A percentile compares a stretch with the other conserved stretches of the same genome.
phyloP scores from a whole-genome alignment of 2,113 vertebrate genomes.

The Prietella phreatophila region DNA sequence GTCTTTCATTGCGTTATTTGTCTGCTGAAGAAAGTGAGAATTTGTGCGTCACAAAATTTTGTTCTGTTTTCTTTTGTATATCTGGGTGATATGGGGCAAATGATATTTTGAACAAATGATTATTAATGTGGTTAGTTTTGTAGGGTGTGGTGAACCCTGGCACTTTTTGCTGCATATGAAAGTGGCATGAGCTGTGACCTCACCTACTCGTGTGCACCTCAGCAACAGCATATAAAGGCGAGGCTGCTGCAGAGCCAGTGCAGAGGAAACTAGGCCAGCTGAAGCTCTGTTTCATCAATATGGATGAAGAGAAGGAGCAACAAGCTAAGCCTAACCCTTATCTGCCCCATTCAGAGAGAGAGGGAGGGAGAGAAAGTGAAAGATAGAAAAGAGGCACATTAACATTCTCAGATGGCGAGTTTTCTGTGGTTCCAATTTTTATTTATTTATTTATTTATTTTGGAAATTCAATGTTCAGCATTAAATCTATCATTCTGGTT shows the following conservation, averaged over 20 bases:
- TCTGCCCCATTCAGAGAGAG: conserved; percentile 33
- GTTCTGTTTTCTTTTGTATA: background rate
- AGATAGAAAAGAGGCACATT: conserved; percentile 34
- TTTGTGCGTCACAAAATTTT: background rate
- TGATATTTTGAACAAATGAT: background rate
- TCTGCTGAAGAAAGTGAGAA: background rate
- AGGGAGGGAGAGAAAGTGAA: conserved; percentile 11
- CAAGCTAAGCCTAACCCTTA: conserved; percentile 46
- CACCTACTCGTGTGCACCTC: conserved; percentile 14
- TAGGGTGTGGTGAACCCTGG: background rate
- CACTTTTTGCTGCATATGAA: conserved; percentile 11
- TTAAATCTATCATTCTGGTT: conserved; percentile 35
- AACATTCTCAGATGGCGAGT: conserved; percentile 25
- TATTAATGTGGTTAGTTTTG: background rate
- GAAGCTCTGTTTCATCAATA: conserved; percentile 41
- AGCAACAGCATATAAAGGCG: conserved; percentile 27
- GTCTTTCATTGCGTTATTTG: background rate
- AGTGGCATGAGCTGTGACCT: conserved; percentile 4
- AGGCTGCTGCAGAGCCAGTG: conserved; percentile 34
- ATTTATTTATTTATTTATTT: background rate
- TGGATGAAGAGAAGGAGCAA: conserved; percentile 47
- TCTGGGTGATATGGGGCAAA: background rate
- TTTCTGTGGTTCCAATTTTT: conserved; percentile 14
- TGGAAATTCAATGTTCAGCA: conserved; percentile 33
- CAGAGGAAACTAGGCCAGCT: conserved; percentile 43